A percentile compares a stretch with the other conserved stretches of the same genome.
These are phyloP conservation scores for Cydia splendana DNA, from an alignment of 1,140 invertebrate genomes.

Conservation along the genomic window DNA sequence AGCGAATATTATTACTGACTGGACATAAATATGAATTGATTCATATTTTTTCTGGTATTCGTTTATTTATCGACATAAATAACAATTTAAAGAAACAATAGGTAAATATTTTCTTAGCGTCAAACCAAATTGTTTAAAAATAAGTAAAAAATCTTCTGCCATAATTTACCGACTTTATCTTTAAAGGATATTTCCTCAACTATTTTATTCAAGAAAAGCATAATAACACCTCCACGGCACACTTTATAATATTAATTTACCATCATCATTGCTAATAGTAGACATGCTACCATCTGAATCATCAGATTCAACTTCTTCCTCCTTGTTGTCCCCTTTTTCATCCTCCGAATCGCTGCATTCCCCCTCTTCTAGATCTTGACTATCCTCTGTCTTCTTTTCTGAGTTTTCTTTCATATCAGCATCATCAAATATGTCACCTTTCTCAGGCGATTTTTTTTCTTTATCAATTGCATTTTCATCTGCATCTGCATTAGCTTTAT, in stretches of 20 bases:
- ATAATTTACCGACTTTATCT: not conserved
- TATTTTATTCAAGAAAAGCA: not conserved
- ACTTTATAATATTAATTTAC: conserved; percentile 47
- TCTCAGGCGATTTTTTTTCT: conserved; percentile 39
- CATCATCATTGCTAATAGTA: conserved; percentile 70
- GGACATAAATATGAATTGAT: too few species aligned
- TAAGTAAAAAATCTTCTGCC: not conserved
- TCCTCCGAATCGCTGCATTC: conserved; percentile 82
- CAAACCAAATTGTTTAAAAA: not conserved
- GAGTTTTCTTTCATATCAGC: conserved; percentile 26
- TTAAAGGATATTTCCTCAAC: not conserved
- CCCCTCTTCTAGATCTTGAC: conserved; percentile 80
- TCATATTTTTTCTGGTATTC: too few species aligned
- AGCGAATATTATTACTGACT: too few species aligned
- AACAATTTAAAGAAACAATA: too few species aligned
- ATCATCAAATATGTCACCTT: conserved; percentile 36
- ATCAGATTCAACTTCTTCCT: conserved; percentile 41
- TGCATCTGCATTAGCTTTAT: conserved; percentile 28
- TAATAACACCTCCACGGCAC: not conserved
- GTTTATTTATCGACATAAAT: too few species aligned
- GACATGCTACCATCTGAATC: conserved; percentile 56
- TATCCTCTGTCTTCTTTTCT: conserved; percentile 30
- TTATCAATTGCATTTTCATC: conserved; percentile 35
- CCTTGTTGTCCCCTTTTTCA: conserved; percentile 49
- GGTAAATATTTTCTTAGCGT: too few species aligned